Percentiles rank a stretch among this genome's conserved stretches.
These are phyloP conservation scores for Psittacula echo DNA, from an alignment of 2,797 vertebrate species.

Conservation along the genomic window DNA sequence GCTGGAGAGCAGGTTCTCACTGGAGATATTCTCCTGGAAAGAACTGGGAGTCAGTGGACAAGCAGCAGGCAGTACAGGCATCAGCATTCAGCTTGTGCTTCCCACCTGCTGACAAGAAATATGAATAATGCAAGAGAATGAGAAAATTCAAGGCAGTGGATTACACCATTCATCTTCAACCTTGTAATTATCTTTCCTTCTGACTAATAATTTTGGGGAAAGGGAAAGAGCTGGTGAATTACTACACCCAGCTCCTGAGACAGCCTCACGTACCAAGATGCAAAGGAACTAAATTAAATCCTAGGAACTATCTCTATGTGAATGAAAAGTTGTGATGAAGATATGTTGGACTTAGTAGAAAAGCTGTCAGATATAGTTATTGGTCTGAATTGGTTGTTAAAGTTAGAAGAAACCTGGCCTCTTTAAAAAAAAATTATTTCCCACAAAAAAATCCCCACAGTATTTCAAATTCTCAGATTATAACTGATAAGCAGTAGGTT, in stretches of 20 bases:
- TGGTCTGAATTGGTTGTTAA: background rate
- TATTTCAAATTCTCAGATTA: background rate
- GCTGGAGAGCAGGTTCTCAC: background rate
- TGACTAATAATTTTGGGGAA: slow-evolving; percentile 29
- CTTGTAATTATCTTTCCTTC: slow-evolving; percentile 56
- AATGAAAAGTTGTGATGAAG: background rate
- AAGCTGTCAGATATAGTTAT: background rate
- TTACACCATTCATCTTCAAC: slow-evolving; percentile 53
- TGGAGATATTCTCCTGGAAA: background rate
- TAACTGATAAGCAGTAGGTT: background rate
- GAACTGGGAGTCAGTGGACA: background rate
- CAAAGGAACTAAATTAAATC: background rate
- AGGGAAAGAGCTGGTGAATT: background rate
- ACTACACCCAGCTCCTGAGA: background rate
- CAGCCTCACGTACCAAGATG: background rate
- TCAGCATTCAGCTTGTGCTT: background rate
- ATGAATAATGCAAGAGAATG: slow-evolving; percentile 53
- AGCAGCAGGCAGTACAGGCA: background rate
- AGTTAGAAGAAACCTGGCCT: accelerated
- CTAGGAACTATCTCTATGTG: background rate
- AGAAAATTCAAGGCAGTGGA: background rate
- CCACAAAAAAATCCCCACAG: background rate
- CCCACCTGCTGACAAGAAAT: background rate
- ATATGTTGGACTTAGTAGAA: background rate
- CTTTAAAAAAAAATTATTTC: background rate